Evolutionary conservation across 2,113 vertebrate species (phyloP), one percentile per base, ranked within the genome.

Genomic region (Podarcis cretensis): DNA sequence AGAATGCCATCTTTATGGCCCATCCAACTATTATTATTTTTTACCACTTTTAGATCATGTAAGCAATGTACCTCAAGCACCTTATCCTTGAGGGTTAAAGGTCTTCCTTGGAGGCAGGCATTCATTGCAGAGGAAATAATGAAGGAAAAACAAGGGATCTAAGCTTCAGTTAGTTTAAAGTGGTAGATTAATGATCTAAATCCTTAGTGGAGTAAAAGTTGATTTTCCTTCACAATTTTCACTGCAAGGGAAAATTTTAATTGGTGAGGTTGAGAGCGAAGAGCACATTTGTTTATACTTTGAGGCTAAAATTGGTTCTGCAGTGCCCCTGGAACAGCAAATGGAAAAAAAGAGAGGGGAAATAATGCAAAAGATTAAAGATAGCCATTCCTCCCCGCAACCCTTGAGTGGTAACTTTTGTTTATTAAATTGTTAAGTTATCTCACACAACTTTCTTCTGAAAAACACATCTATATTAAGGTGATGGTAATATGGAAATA

Each of bases 391-490:
- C 59, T 87, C 35, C 27, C 27, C 32, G 27, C 37, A 32, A 78
- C 40, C 59, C 43, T 21, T 6, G 66, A 80, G 48, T 73, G 43
- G 16, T 35, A 63, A 77, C 78, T 87, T 81, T 83, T 48, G 25
- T 78, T 86, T 66, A 25, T 78, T 48, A 81, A 81, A 73, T 59
- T 73, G 16, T 48, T 87, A 87, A 73, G 78, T 81, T 87, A 81
- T 87, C 78, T 74, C 78, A 87, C 78, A 87, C 21, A 66, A 69
- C 48, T 81, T 81, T 78, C 86, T 74, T 81, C 68, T 81, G 66
- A 87, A 74, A 81, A 73, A 73, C 68, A 81, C 66, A 74, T 81
- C 86, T 87, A 87, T 81, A 87, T 87, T 81, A 87, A 87, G 86
- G 78, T 74, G 65, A 69, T 87, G 32, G 78, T 63, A 59, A 81